These are phyloP conservation scores for Cephalopachus bancanus DNA, from an alignment of 2,797 vertebrate species.

Conservation along the genomic window DNA sequence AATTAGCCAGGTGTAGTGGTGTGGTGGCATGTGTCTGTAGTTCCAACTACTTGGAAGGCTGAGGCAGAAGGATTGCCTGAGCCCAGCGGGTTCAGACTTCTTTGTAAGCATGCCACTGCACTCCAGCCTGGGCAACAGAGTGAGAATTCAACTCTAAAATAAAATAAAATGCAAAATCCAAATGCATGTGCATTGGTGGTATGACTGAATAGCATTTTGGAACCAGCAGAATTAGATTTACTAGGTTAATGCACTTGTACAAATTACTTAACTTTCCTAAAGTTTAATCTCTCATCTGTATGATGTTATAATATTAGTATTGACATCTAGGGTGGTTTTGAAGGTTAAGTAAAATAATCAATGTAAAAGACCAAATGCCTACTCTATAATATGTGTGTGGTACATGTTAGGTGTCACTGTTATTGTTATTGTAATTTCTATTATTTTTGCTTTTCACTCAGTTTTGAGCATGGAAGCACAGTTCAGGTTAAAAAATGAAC, in stretches of 20 bases:
- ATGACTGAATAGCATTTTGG: background rate
- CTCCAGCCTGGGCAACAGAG: too few species aligned
- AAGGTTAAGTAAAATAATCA: background rate
- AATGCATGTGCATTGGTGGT: background rate
- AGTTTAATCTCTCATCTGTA: background rate
- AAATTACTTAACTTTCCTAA: background rate
- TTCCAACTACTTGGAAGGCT: too few species aligned
- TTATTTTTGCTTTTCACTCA: background rate
- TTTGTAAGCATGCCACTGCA: too few species aligned
- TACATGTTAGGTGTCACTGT: background rate
- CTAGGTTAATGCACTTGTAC: background rate
- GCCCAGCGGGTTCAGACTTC: too few species aligned
- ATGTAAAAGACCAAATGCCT: background rate
- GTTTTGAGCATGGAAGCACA: background rate
- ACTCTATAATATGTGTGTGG: too few species aligned
- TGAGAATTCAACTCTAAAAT: too few species aligned
- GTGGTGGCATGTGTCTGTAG: too few species aligned
- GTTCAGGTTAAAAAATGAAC: background rate
- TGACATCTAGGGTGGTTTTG: background rate
- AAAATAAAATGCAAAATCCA: too few species aligned
- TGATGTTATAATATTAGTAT: background rate
- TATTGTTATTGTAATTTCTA: background rate
- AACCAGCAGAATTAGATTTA: background rate
- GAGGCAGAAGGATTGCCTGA: too few species aligned
- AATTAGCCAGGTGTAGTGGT: too few species aligned